Evolutionary conservation across 2,113 vertebrate species (phyloP).

Genomic region (Rhodinocichla rosea): DNA sequence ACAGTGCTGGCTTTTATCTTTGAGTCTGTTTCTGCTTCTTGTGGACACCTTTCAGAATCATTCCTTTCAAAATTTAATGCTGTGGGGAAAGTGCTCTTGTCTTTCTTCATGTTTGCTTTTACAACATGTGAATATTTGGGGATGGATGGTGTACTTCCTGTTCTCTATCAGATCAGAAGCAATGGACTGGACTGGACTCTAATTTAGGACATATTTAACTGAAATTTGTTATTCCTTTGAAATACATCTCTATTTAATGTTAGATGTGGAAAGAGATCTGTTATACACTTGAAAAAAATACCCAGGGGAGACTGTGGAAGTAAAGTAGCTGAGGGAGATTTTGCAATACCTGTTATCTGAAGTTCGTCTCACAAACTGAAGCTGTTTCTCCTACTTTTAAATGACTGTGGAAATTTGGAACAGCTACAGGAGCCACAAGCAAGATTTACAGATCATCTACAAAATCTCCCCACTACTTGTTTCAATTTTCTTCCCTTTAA

Average conservation of each 20-base stretch:
- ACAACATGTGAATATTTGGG: neutral
- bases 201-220: neutral
- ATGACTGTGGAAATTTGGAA: neutral
- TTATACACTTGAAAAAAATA: neutral
- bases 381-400: neutral
- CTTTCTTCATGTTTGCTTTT: neutral
- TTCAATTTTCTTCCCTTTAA: neutral
- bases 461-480: neutral
- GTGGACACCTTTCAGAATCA: neutral
- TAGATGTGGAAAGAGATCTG: neutral
- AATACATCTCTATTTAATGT: neutral
- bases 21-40: constrained; percentile 10
- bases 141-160: neutral
- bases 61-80: constrained; percentile 14
- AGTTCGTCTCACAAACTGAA: neutral
- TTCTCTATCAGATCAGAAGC: neutral
- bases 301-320: neutral
- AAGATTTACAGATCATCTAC: neutral
- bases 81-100: neutral
- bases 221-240: neutral
- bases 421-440: neutral
- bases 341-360: neutral
- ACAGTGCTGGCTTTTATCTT: neutral
- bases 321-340: neutral
- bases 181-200: neutral